phyloP scores from a whole-genome alignment of 2,888 invertebrate genomes.

The Nasonovia ribisnigri region DNA sequence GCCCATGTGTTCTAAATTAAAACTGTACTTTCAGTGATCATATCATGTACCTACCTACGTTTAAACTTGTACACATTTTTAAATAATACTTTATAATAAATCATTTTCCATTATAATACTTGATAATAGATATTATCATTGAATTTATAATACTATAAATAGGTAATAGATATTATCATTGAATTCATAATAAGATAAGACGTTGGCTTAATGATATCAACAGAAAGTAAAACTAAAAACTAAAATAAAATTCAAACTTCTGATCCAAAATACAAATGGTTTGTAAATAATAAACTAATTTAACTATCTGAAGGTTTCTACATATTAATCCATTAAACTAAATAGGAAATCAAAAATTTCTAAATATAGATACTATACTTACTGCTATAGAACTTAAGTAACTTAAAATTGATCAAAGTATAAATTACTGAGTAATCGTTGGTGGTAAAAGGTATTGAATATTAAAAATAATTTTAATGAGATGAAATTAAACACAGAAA shows the following conservation, averaged over 20 bases:
- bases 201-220: neutral
- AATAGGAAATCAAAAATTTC: neutral
- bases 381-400: neutral
- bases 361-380: neutral
- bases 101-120: neutral
- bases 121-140: too few relatives aligned
- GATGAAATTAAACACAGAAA: neutral
- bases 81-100: neutral
- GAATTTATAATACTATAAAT: neutral
- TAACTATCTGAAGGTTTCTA: neutral
- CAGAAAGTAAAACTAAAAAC: neutral
- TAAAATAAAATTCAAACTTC: neutral
- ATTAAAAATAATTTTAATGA: neutral
- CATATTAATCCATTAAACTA: neutral
- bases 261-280: neutral
- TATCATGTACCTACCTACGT: neutral
- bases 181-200: neutral
- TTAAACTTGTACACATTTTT: neutral
- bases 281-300: neutral
- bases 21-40: neutral
- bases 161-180: too few relatives aligned
- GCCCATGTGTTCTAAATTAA: neutral
- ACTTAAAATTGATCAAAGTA: neutral
- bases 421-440: neutral
- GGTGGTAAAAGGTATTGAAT: neutral